Evolutionary conservation across 2,888 invertebrate species (phyloP).

Genomic region (Sericinus montela): DNA sequence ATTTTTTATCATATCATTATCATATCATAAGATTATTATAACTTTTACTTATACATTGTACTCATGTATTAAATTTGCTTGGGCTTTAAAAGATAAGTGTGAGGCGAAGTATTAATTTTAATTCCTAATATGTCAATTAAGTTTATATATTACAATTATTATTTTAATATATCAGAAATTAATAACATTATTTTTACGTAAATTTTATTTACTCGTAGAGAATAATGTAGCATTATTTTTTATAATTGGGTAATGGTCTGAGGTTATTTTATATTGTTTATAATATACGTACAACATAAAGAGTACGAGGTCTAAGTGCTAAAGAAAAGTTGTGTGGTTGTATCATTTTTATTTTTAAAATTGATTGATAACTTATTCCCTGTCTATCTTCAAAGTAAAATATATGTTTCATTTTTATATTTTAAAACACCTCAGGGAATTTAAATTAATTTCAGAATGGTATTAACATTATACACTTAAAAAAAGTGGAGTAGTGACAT

Average conservation of each 20-base stretch:
- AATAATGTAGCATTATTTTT: neutral
- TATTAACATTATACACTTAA: no score
- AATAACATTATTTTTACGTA: neutral
- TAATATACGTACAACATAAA: neutral
- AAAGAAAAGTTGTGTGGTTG: no score
- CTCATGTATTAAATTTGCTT: conserved; percentile 39
- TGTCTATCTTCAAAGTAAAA: no score
- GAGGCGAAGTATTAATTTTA: neutral
- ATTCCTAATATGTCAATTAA: conserved; percentile 8
- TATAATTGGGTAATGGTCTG: neutral
- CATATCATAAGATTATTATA: conserved; percentile 66
- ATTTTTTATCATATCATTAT: conserved; percentile 77
- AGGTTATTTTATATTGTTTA: neutral
- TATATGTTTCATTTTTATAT: no score
- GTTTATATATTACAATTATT: neutral
- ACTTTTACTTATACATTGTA: conserved; percentile 41
- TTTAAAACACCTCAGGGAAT: no score
- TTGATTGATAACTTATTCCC: no score
- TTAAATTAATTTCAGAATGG: no score
- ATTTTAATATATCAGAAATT: neutral
- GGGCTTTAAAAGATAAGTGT: conserved; percentile 21
- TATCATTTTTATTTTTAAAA: no score
- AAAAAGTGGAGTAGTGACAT: no score
- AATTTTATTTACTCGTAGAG: neutral
- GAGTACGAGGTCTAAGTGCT: neutral